phyloP scores from a whole-genome alignment of 1,140 invertebrate genomes.

The Bombus superbus region DNA sequence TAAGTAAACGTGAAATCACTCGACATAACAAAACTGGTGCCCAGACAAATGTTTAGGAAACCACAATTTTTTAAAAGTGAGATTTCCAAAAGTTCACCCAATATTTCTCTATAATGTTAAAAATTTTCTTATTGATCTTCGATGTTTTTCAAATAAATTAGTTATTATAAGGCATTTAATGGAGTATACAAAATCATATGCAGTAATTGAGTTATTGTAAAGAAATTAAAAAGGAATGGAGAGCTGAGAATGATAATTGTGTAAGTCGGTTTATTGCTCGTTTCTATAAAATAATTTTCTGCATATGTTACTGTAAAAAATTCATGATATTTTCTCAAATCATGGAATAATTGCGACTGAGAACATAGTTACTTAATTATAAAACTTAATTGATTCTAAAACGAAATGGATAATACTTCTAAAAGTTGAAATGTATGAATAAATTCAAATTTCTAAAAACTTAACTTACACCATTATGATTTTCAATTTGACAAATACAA shows the following conservation, averaged over 20 bases:
- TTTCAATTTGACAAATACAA: neutral
- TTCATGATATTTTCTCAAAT: neutral
- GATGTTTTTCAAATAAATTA: no score
- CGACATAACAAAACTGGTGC: conserved; percentile 75
- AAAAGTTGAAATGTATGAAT: neutral
- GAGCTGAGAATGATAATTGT: no score
- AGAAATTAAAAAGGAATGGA: no score
- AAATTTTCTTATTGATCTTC: neutral
- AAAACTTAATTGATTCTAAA: neutral
- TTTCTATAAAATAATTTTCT: neutral
- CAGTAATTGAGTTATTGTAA: neutral
- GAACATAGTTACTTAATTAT: neutral
- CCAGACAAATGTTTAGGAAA: conserved; percentile 76
- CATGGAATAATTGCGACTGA: neutral
- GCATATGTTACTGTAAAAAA: no score
- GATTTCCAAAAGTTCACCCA: conserved; percentile 70
- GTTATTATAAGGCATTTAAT: neutral
- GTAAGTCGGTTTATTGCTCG: neutral
- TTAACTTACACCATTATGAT: neutral
- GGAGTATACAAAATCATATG: neutral
- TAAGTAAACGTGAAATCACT: conserved; percentile 77
- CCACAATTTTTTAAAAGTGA: conserved; percentile 72
- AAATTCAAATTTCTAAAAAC: neutral
- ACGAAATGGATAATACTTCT: neutral
- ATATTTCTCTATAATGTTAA: neutral